These are phyloP conservation scores for Bombylius discolor DNA, from an alignment of 2,888 invertebrate genomes.

Conservation along the genomic window DNA sequence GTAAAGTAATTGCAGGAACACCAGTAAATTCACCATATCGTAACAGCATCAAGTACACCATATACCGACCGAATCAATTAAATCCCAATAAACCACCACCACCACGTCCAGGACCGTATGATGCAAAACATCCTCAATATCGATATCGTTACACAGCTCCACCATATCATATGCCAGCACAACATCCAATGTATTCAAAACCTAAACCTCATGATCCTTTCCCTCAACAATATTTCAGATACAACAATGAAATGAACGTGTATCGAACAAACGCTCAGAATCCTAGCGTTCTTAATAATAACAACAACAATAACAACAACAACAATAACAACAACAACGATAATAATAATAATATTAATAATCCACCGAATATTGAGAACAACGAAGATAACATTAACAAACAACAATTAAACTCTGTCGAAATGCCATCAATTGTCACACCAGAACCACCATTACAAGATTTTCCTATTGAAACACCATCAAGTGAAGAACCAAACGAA, in stretches of 20 bases:
- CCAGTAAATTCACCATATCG: conserved; percentile 40
- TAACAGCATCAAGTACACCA: conserved; percentile 27
- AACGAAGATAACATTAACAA: not conserved
- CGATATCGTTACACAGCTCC: conserved; percentile 2
- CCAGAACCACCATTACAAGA: not conserved
- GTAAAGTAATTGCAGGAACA: conserved; percentile 61
- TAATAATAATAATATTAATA: not conserved
- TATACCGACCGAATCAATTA: conserved; percentile 17
- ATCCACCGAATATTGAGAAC: not conserved
- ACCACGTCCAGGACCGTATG: conserved; percentile 31
- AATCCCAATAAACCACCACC: not conserved
- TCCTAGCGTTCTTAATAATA: not conserved
- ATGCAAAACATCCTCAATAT: conserved; percentile 26
- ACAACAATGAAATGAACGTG: conserved; percentile 2
- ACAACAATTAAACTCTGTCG: not conserved
- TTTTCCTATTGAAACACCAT: not conserved
- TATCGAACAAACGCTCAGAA: conserved; percentile 1
- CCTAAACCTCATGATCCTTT: not conserved
- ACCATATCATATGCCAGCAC: conserved; percentile 3
- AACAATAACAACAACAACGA: conserved; percentile 1
- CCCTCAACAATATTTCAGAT: conserved; percentile 6
- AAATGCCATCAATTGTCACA: conserved; percentile 2
- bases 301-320: not conserved
- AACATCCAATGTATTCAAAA: conserved; percentile 4
- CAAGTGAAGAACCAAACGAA: not conserved